Percentiles rank a stretch among this genome's conserved stretches.
These are phyloP conservation scores for Hyperoplus lanceolatus DNA, from an alignment of 2,797 vertebrate species.

Conservation along the genomic window DNA sequence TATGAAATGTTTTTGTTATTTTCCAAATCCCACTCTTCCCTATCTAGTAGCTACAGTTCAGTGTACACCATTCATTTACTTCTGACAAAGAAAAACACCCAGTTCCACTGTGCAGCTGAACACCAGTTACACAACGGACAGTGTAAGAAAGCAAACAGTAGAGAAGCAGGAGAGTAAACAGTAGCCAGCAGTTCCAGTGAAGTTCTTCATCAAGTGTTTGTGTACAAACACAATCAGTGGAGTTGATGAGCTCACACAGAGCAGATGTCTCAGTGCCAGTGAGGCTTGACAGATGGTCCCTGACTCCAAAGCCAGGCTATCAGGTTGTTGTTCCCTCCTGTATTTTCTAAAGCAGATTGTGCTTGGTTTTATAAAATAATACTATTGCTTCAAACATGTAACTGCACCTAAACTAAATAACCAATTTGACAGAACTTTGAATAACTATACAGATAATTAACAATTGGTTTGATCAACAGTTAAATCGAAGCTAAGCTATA, in stretches of 20 bases:
- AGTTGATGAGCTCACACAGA: conserved; percentile 21
- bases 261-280: conserved; percentile 24
- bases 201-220: conserved; percentile 19
- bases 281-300: conserved; percentile 14
- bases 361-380: background rate
- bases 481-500: background rate
- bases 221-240: conserved; percentile 37
- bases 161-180: conserved; percentile 37
- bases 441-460: too few relatives aligned
- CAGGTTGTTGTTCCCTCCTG: conserved; percentile 7
- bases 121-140: background rate
- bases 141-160: conserved; percentile 25
- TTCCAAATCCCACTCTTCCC: background rate
- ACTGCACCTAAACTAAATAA: background rate
- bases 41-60: background rate
- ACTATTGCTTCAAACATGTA: background rate
- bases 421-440: background rate
- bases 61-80: conserved; percentile 4
- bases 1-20: background rate
- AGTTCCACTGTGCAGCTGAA: conserved; percentile 14
- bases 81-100: conserved; percentile 6
- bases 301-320: background rate
- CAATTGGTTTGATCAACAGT: background rate
- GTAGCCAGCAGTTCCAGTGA: conserved; percentile 20
- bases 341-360: background rate